phyloP scores from a whole-genome alignment of 2,113 vertebrate genomes.

The Brachyistius frenatus region DNA sequence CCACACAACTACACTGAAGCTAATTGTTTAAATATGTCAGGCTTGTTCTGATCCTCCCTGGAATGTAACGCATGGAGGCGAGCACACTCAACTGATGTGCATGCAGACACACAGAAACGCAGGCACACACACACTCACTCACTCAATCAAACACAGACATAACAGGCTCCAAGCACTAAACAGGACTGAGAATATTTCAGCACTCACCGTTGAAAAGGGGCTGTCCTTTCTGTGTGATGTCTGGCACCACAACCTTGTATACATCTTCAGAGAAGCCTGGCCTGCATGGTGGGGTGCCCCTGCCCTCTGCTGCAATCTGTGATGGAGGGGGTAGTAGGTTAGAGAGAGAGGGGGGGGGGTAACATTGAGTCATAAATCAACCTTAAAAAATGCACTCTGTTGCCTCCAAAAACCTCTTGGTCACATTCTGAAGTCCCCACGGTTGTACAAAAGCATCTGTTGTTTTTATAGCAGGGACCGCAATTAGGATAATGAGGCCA shows the following conservation, averaged over 20 bases:
- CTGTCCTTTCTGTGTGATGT: conserved; percentile 89
- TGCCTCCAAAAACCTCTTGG: conserved; percentile 79
- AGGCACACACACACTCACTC: conserved; percentile 17
- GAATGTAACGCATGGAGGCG: conserved; percentile 66
- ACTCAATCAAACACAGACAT: conserved; percentile 51
- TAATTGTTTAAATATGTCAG: conserved; percentile 83
- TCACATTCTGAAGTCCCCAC: conserved; percentile 72
- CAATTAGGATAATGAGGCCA: conserved; percentile 89
- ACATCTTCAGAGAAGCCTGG: conserved; percentile 96
- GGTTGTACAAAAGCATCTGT: conserved; percentile 87
- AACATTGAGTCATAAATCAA: conserved; percentile 78
- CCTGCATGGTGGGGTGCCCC: conserved; percentile 89
- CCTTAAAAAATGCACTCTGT: conserved; percentile 71
- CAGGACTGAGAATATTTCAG: conserved; percentile 38
- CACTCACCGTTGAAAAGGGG: conserved; percentile 92
- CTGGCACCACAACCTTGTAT: conserved; percentile 89
- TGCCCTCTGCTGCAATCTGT: conserved; percentile 91
- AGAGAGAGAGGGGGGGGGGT: background rate
- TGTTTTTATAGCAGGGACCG: conserved; percentile 86
- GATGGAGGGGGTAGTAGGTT: conserved; percentile 65
- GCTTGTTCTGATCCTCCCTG: conserved; percentile 72
- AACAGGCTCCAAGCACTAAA: conserved; percentile 34
- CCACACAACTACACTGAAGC: conserved; percentile 68
- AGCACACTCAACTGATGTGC: conserved; percentile 23
- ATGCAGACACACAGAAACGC: conserved; percentile 36